phyloP scores from a whole-genome alignment of 2,113 vertebrate genomes.

The Mirounga angustirostris region DNA sequence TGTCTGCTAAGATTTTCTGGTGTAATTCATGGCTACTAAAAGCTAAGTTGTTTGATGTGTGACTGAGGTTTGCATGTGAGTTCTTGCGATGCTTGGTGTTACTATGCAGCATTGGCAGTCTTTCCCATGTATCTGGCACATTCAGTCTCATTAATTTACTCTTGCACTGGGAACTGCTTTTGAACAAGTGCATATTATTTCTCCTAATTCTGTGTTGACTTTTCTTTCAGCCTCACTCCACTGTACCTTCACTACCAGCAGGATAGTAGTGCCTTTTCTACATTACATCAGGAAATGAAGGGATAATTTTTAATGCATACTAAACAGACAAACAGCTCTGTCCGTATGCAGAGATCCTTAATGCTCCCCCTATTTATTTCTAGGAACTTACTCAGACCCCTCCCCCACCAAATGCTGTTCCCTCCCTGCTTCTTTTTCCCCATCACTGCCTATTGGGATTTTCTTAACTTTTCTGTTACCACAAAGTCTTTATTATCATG shows the following conservation, averaged over 20 bases:
- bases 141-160: conserved; percentile 24
- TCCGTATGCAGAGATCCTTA: background rate
- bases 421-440: background rate
- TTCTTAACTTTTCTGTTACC: background rate
- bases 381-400: background rate
- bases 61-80: background rate
- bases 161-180: conserved; percentile 27
- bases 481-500: background rate
- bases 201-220: background rate
- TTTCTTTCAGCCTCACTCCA: background rate
- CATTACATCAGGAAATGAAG: background rate
- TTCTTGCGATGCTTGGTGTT: background rate
- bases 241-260: background rate
- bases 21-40: background rate
- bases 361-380: background rate
- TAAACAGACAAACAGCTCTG: background rate
- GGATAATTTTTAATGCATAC: background rate
- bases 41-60: background rate
- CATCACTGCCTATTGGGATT: background rate
- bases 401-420: background rate
- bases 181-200: background rate
- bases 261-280: background rate
- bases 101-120: background rate
- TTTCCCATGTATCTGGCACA: background rate
- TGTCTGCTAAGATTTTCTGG: background rate